A percentile compares a stretch with the other conserved stretches of the same genome.
phyloP scores from a whole-genome alignment of 2,113 vertebrate species.

The Himantopus leucocephalus region DNA sequence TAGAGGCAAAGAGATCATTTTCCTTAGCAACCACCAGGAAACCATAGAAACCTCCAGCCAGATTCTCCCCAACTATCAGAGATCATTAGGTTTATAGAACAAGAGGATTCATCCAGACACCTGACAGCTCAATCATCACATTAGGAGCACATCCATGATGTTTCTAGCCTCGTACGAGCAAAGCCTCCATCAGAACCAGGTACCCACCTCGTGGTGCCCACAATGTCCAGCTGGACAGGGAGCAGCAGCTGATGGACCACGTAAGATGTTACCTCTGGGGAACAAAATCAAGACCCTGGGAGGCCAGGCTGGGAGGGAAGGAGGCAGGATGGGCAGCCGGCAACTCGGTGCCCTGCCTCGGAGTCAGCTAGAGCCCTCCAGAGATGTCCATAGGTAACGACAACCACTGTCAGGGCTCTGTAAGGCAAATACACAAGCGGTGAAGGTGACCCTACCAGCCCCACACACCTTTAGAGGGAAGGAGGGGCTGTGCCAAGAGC shows the following conservation, averaged over 20 bases:
- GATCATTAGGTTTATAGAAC: neutral
- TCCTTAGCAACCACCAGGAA: conserved; percentile 37
- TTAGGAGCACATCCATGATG: accelerated
- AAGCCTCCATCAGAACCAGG: neutral
- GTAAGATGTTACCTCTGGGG: neutral
- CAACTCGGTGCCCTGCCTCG: neutral
- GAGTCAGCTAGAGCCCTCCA: neutral
- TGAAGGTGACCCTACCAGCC: neutral
- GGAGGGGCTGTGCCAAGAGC: neutral
- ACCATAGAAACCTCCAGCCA: conserved; percentile 33
- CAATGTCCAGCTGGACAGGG: neutral
- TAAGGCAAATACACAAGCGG: neutral
- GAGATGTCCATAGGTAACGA: neutral
- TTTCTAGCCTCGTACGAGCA: accelerated
- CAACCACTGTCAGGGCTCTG: neutral
- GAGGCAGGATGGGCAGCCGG: neutral
- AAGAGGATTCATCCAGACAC: neutral
- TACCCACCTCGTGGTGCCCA: neutral
- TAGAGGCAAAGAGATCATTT: neutral
- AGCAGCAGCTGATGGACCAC: neutral
- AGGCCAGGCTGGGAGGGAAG: neutral
- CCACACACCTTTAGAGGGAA: neutral
- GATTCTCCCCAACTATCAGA: neutral
- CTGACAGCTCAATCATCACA: neutral
- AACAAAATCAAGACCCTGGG: neutral